Conservation (phyloP, 1,140 invertebrate species). For the Chironomus striatipennis region DNA sequence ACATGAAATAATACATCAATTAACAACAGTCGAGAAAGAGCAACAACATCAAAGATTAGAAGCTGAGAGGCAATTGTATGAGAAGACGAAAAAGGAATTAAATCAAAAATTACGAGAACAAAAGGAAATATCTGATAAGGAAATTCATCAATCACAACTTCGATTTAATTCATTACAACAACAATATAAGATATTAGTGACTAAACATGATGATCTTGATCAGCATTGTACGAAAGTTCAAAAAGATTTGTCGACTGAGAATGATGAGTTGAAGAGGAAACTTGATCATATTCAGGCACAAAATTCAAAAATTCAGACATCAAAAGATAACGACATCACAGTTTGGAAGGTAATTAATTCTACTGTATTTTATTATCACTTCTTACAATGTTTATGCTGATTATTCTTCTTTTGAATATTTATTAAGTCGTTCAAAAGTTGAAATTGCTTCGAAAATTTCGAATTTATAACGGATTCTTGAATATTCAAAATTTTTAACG, state of each 20-base stretch:
- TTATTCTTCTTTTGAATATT: too few species aligned
- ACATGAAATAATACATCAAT: constrained; percentile 27
- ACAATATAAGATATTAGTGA: constrained; percentile 42
- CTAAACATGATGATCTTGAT: constrained; percentile 32
- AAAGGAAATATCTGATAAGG: constrained; percentile 39
- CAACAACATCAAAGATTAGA: constrained; percentile 42
- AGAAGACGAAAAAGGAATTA: constrained; percentile 37
- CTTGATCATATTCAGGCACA: constrained; percentile 31
- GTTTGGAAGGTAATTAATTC: constrained; percentile 34
- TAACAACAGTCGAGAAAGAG: constrained; percentile 41
- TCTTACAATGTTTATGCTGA: too few species aligned
- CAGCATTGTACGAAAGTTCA: constrained; percentile 32
- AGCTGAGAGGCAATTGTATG: constrained; percentile 41
- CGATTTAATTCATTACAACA: constrained; percentile 41
- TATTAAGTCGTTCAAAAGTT: too few species aligned
- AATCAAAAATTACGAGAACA: constrained; percentile 40
- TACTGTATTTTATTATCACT: too few species aligned
- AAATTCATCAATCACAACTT: constrained; percentile 36
- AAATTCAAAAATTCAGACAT: constrained; percentile 31
- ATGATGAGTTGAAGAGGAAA: constrained; percentile 32
- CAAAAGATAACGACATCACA: constrained; percentile 31
- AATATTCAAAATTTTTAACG: too few species aligned
- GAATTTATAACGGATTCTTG: too few species aligned
- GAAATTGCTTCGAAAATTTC: too few species aligned
- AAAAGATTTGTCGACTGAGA: constrained; percentile 34